phyloP scores from a whole-genome alignment of 2,888 invertebrate genomes.

The Philaethria dido region DNA sequence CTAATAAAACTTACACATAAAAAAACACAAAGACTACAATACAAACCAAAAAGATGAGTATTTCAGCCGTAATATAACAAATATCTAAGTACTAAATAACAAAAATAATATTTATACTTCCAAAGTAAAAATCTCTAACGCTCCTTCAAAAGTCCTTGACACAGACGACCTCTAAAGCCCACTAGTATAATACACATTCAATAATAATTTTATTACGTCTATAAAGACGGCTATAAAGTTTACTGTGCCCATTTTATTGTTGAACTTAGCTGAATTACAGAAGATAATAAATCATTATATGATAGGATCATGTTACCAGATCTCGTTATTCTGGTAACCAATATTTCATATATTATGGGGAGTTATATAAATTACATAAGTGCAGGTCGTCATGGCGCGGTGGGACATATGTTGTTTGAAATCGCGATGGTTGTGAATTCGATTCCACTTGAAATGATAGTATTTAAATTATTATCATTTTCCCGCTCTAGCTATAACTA shows the following conservation, averaged over 20 bases:
- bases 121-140: constrained; percentile 29
- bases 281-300: constrained; percentile 44
- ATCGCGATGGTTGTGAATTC: too few species aligned
- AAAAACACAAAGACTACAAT: too few species aligned
- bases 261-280: constrained; percentile 51
- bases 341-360: not conserved
- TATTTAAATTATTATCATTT: too few species aligned
- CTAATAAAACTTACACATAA: too few species aligned
- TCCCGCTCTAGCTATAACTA: too few species aligned
- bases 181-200: constrained; percentile 48
- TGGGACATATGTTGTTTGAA: too few species aligned
- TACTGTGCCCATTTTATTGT: constrained; percentile 53
- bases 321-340: not conserved
- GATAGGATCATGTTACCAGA: constrained; percentile 21
- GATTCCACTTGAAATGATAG: too few species aligned
- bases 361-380: too few species aligned
- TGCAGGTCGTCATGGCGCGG: too few species aligned
- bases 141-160: constrained; percentile 33
- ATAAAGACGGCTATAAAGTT: constrained; percentile 55
- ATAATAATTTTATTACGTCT: constrained; percentile 55
- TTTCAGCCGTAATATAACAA: not conserved
- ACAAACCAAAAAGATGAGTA: too few species aligned
- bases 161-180: constrained; percentile 31
- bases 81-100: too few species aligned
- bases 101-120: constrained; percentile 4